Conservation (phyloP, 2,113 vertebrate genomes). For the Strix uralensis region DNA sequence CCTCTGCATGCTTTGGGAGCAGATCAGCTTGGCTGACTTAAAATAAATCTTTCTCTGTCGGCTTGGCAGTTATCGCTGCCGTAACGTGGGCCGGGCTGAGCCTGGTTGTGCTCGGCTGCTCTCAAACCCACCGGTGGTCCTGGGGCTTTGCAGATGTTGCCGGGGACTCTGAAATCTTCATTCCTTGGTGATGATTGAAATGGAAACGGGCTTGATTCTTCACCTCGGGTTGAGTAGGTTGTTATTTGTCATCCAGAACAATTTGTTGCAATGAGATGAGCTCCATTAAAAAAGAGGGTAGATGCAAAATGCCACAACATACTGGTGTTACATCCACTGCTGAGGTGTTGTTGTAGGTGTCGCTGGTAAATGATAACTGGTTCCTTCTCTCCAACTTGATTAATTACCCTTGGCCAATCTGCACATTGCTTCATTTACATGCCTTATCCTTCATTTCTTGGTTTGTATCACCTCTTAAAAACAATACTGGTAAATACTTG, state of each 20-base stretch:
- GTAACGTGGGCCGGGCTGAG: background rate
- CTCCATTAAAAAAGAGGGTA: background rate
- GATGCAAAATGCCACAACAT: background rate
- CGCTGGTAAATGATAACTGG: background rate
- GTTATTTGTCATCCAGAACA: background rate
- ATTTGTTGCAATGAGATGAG: background rate
- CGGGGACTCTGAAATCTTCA: background rate
- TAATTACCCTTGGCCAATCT: too few relatives aligned
- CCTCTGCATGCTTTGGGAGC: background rate
- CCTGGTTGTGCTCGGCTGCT: background rate
- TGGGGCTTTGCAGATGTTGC: background rate
- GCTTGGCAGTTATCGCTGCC: background rate
- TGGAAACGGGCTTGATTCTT: background rate
- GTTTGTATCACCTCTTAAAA: background rate
- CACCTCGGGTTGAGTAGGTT: background rate
- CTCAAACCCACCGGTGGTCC: background rate
- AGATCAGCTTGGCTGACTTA: background rate
- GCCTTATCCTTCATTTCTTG: background rate
- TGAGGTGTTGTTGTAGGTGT: rapidly evolving
- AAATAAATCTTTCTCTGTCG: background rate
- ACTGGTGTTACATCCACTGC: rapidly evolving
- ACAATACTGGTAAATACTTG: too few relatives aligned
- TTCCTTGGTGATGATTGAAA: background rate
- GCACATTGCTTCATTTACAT: rapidly evolving
- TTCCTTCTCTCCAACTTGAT: background rate